Base-by-base conservation (phyloP, 2,888 invertebrate genomes). In the Ormia ochracea region DNA sequence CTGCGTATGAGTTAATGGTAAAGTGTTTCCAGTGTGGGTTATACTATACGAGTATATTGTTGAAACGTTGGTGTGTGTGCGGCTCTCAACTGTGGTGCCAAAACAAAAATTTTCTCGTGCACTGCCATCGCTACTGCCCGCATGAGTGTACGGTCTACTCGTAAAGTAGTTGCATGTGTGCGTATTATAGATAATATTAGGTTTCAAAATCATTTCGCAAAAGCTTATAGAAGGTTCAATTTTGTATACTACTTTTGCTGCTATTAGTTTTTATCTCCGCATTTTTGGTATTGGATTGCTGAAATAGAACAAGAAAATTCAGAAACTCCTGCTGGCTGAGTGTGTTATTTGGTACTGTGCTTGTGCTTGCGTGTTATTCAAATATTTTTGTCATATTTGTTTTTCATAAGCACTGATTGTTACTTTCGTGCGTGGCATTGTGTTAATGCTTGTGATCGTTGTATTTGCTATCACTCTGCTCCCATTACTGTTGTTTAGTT, bases 101-200 rank as follows among this genome's bases (percentile, higher is more conserved):
- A 75, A 79, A 75, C 65, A 79, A 69, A 79, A 65, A 74, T 70
- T 52, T 59, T 36, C 65, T 43, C 26, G 50, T 19, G 38, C 21
- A 23, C 58, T 63, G 58, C 43, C 63, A 58, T 28, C 50, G 45
- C 61, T 54, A 50, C 65, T 52, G 56, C 48, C 12, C 36, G 23
- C n/a, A 14, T 38, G n/a, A 23, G 17, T 36, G 21, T 31, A 7
- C 33, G 5, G 6, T 41, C 4, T 17, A 28, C 43, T 41, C 21
- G 26, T 38, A 14, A 21, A 54, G 2, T 4, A 52, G 54, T 10
- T 59, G 31, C 33, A 14, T 58, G 36, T 38, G 58, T 28, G 2
- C 21, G n/a, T 38, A 14, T 48, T 23, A 28, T 38, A 59, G 52
- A 31, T 56, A 58, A 69, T 74, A 78, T 74, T 74, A 63, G 69